Base-by-base conservation (phyloP, 2,797 vertebrate species). In the Psittacula derbiana region DNA sequence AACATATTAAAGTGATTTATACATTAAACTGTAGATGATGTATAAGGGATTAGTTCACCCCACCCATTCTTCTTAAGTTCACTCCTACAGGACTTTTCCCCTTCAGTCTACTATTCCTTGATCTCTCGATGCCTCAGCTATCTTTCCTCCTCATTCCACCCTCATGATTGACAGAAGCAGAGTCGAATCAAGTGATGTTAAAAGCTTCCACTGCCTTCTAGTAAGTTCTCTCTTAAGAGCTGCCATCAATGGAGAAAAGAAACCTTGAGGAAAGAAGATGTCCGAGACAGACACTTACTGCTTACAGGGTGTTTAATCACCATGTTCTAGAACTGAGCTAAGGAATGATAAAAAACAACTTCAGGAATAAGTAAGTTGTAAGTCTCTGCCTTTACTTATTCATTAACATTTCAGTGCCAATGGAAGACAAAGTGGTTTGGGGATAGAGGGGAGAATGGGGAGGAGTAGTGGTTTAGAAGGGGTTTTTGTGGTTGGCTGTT, bases 401-500 rank as follows among this genome's bases (percentile, higher is more conserved):
- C 19, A 46, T 55, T 49, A 72, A 24, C 3, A 28, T 24, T 84
- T 73, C 46, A 69, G 23, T 19, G 43, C 58, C 79, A 92, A 36
- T 2, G 52, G 23, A 52, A 80, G 33, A 71, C 21, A 58, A 80
- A 25, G 13, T 21, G 6, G 1, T 14, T 52, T 44, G 4, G 10
- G 13, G 17, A 36, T 1, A 33, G n/a, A 36, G 9, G 36, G 19
- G 2, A 64, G 27, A 60, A 33, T 11, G 6, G 10, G 38, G 27
- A 79, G 64, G 16, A 78, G 24, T 5, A 58, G 57, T 14, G 27
- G 7, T 15, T 6, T 23, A 14, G 8, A 33, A 27, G 30, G 3
- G 10, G 19, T 16, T 81, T 60, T 23, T 4, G 47, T 33, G 11
- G 38, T 3, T n/a, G 2, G 0, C 41, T 33, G 10, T 4, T 33